Evolutionary conservation across 2,797 vertebrate genomes (phyloP).

Genomic region (Sarcoramphus papa): DNA sequence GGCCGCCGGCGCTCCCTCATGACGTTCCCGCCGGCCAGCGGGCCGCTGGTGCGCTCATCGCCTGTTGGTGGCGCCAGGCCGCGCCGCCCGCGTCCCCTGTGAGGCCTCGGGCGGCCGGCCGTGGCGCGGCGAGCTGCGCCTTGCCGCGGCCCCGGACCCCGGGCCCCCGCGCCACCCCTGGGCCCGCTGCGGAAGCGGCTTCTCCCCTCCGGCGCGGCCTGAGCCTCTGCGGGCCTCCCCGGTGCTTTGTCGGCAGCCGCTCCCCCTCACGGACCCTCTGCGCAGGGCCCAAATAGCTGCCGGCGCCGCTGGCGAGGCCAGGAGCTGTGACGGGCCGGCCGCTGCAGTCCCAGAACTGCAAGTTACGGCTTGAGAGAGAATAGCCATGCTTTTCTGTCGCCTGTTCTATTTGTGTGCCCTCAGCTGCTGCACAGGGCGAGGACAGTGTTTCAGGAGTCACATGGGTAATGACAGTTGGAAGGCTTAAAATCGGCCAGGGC

Average conservation of each 20-base stretch:
- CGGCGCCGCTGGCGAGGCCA: fast-evolving
- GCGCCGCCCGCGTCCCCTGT: fast-evolving
- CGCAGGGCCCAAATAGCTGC: neutral
- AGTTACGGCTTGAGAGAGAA: neutral
- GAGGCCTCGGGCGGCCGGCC: neutral
- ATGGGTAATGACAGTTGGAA: no score
- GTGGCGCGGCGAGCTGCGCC: neutral
- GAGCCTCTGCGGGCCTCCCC: neutral
- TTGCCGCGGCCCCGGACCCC: neutral
- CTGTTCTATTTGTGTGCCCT: neutral
- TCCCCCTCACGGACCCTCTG: no score
- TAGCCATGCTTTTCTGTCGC: neutral
- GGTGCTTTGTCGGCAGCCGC: neutral
- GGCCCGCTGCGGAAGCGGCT: no score
- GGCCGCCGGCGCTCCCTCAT: neutral
- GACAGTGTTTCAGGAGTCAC: neutral
- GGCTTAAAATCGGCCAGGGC: neutral
- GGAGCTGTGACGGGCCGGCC: neutral
- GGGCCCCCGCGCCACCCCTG: no score
- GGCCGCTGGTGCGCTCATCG: neutral
- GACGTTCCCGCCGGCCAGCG: neutral
- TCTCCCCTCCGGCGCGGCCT: neutral
- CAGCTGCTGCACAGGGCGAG: neutral
- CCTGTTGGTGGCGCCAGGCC: neutral
- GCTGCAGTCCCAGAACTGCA: no score